Base-by-base conservation (phyloP, 2,888 invertebrate species). In the Fragum whitleyi region DNA sequence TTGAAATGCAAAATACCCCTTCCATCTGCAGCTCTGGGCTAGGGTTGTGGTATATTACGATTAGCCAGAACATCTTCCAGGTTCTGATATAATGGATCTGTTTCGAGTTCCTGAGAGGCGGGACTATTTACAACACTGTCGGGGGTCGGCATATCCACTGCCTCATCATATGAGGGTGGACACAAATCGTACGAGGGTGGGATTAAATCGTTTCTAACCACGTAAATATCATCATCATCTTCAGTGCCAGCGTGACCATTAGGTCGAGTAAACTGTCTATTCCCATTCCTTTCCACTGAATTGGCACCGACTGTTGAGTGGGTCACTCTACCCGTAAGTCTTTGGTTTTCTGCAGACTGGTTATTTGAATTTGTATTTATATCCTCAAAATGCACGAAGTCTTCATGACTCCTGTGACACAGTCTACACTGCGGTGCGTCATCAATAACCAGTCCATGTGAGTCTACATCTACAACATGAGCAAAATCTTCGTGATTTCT, bases 121-220 rank as follows among this genome's bases (percentile, higher is more conserved):
- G 47, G 19, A 21, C n/a, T n/a, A n/a, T 47, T 39, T n/a, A 68
- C 55, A n/a, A 68, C 67, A 28, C 36, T 36, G 6, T 65, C 77
- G 23, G 86, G 88, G 70, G 82, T 87, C 28, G 88, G 88, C 88
- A 88, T 88, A 62, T 80, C 77, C 29, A 88, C 75, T 16, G 88
- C 88, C 72, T 88, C 88, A 71, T 88, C 88, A 65, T 88, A 88
- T 11, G 88, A 87, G n/a, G 88, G 88, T 1, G 87, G 87, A 21
- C 79, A 74, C n/a, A 83, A 71, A 74, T 85, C 85, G 59, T 85
- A 85, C 7, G 85, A 85, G 19, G 85, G 85, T 28, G 85, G 85
- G 36, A 85, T 85, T 57, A 85, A 81, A 71, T 85, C 83, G 78
- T 85, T 83, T 47, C 79, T 81, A 47, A 79, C 76, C 23, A 85